A percentile compares a stretch with the other conserved stretches of the same genome.
Evolutionary conservation across 1,140 invertebrate species (phyloP).

Genomic region (Saccostrea cuccullata): DNA sequence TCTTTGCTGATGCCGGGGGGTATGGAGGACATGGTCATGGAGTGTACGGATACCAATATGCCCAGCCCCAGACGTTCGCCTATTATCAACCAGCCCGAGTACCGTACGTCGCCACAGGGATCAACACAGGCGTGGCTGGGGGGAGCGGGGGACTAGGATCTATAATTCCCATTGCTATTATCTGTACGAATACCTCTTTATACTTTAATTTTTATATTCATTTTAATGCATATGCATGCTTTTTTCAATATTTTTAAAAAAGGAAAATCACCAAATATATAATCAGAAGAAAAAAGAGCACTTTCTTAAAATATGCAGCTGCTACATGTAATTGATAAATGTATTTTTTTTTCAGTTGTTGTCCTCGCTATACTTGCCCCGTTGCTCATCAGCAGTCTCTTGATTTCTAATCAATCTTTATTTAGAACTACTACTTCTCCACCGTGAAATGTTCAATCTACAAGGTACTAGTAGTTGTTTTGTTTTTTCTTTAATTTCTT

Average conservation of each 20-base stretch:
- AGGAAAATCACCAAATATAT: background rate
- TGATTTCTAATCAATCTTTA: background rate
- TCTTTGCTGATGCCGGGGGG: background rate
- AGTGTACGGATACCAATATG: background rate
- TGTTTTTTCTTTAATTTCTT: too few species aligned
- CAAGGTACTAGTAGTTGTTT: too few species aligned
- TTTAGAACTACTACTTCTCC: background rate
- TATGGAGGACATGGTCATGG: background rate
- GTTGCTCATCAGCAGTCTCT: background rate
- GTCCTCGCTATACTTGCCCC: background rate
- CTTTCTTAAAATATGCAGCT: background rate
- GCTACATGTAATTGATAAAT: too few species aligned
- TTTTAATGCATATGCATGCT: background rate
- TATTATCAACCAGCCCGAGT: slow-evolving; percentile 2
- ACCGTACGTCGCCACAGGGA: background rate
- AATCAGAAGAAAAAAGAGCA: background rate
- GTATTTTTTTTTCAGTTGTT: background rate
- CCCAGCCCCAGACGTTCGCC: background rate
- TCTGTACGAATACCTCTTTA: background rate
- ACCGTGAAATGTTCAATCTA: too few species aligned
- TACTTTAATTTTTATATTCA: background rate
- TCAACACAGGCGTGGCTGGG: background rate
- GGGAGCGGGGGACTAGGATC: background rate
- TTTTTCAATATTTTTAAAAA: background rate
- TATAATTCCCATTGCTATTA: background rate